Conservation (phyloP, 2,113 vertebrate genomes). For the Xiphophorus maculatus region DNA sequence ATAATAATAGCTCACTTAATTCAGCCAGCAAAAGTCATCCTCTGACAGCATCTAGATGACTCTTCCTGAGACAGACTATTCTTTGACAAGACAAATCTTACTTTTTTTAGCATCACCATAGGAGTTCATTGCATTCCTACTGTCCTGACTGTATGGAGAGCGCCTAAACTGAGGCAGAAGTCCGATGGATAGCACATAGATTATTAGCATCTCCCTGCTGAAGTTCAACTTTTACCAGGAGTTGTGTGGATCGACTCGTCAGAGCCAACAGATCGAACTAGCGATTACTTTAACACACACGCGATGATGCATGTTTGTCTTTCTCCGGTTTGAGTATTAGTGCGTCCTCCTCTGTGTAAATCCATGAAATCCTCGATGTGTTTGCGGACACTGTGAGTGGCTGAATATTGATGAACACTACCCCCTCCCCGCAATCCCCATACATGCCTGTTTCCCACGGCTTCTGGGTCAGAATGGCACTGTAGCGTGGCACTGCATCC, state of each 20-base stretch:
- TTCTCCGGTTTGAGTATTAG: slow-evolving; percentile 5
- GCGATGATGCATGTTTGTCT: slow-evolving; percentile 2
- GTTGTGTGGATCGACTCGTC: slow-evolving; percentile 26
- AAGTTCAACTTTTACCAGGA: slow-evolving; percentile 46
- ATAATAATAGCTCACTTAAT: not conserved
- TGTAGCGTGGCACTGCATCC: slow-evolving; percentile 52
- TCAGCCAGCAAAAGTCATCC: not conserved
- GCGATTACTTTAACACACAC: not conserved
- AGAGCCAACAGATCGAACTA: slow-evolving; percentile 21
- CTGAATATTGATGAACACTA: slow-evolving; percentile 78
- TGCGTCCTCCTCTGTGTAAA: slow-evolving; percentile 30
- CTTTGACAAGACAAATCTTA: not conserved
- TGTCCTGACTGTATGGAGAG: not conserved
- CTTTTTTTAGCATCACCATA: not conserved
- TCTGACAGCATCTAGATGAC: not conserved
- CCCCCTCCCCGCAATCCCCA: slow-evolving; percentile 17
- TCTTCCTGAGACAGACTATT: not conserved
- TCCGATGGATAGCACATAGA: slow-evolving; percentile 52
- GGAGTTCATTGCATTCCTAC: not conserved
- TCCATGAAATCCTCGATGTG: slow-evolving; percentile 29
- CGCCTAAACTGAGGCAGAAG: slow-evolving; percentile 47
- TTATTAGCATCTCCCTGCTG: slow-evolving; percentile 24
- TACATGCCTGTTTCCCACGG: slow-evolving; percentile 56
- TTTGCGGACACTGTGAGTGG: slow-evolving; percentile 41
- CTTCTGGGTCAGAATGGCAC: slow-evolving; percentile 65